A percentile compares a stretch with the other conserved stretches of the same genome.
phyloP scores from a whole-genome alignment of 2,113 vertebrate species.

The Gallinago paraguaiae region DNA sequence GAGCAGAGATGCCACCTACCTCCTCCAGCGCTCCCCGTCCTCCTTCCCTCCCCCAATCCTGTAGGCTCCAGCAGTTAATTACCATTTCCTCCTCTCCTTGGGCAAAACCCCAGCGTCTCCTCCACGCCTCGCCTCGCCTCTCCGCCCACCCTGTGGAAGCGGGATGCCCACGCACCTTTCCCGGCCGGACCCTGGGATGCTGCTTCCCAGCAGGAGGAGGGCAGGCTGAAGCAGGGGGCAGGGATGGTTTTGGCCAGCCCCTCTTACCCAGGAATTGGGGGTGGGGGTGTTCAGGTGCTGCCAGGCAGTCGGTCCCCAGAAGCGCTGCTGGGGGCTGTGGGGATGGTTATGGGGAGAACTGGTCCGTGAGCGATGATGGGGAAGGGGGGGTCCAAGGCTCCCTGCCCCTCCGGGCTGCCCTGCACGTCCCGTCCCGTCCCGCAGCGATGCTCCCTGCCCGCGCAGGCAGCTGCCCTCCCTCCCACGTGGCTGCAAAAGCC shows the following conservation, averaged over 20 bases:
- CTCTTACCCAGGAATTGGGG: neutral
- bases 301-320: accelerated
- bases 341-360: neutral
- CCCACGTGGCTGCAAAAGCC: neutral
- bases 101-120: neutral
- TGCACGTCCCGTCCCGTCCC: neutral
- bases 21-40: neutral
- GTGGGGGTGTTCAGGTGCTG: neutral
- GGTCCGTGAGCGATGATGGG: accelerated
- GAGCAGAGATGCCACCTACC: neutral
- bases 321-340: neutral
- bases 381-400: neutral
- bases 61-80: neutral
- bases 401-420: neutral
- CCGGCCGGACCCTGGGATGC: accelerated
- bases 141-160: neutral
- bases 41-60: neutral
- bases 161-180: neutral
- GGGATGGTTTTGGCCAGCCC: neutral
- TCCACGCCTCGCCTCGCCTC: neutral
- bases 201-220: neutral
- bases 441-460: neutral
- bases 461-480: neutral
- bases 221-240: neutral
- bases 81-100: neutral